Conservation (phyloP, 2,888 invertebrate genomes). For the Orchestes rusci region DNA sequence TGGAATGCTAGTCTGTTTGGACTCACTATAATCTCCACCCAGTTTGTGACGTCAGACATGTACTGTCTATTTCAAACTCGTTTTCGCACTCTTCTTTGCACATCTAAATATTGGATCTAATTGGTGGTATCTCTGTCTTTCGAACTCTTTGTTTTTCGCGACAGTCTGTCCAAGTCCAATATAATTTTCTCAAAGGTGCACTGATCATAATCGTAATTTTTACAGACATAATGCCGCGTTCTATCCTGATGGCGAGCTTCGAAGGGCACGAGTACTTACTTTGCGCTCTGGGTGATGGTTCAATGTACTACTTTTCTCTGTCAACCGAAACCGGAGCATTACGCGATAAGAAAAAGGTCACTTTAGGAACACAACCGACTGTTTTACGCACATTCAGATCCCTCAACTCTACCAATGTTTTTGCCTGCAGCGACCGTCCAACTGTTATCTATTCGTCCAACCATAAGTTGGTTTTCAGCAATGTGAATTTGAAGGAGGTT, state of each 20-base stretch:
- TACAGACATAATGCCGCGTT: slow-evolving; percentile 91
- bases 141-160: not conserved
- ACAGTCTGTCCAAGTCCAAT: too few relatives aligned
- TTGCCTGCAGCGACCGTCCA: slow-evolving; percentile 97
- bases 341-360: slow-evolving; percentile 89
- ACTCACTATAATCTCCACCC: too few relatives aligned
- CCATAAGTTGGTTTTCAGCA: slow-evolving; percentile 97
- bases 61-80: too few relatives aligned
- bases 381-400: slow-evolving; percentile 85
- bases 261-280: slow-evolving; percentile 85
- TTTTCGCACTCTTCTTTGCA: too few relatives aligned
- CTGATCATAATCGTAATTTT: too few relatives aligned
- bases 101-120: too few relatives aligned
- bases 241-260: slow-evolving; percentile 89
- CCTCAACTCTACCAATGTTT: slow-evolving; percentile 89
- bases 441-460: slow-evolving; percentile 99
- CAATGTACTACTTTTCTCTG: slow-evolving; percentile 91
- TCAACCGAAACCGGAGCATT: slow-evolving; percentile 68
- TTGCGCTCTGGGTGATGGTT: slow-evolving; percentile 94
- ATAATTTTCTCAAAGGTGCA: not conserved
- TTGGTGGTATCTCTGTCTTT: too few relatives aligned
- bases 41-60: too few relatives aligned
- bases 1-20: too few relatives aligned
- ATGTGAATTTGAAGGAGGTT: slow-evolving; percentile 90
- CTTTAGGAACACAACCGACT: slow-evolving; percentile 95